Conservation (phyloP, 2,797 vertebrate genomes). For the Rhadinocentrus ornatus region DNA sequence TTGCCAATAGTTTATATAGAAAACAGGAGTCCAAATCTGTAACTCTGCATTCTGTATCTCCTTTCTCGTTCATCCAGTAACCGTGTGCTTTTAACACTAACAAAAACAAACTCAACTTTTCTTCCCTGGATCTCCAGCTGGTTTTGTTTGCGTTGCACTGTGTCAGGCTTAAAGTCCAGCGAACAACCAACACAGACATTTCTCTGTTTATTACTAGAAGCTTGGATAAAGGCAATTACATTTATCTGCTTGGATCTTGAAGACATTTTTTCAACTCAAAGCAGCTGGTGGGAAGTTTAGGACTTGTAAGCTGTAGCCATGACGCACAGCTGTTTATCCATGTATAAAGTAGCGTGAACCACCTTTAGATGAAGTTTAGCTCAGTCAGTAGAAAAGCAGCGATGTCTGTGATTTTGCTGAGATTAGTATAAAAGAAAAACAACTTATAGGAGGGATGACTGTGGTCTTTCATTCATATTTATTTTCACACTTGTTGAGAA, state of each 20-base stretch:
- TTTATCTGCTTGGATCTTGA: not conserved
- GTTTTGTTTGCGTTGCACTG: not conserved
- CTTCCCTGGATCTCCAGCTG: not conserved
- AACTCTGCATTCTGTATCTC: no score
- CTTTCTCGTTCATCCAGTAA: no score
- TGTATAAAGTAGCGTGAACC: not conserved
- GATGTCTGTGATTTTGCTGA: conserved; percentile 1
- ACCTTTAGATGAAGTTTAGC: not conserved
- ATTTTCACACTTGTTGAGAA: conserved; percentile 17
- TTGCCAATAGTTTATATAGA: not conserved
- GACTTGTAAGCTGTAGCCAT: not conserved
- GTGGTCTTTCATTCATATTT: not conserved
- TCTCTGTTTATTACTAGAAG: not conserved
- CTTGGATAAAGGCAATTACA: not conserved
- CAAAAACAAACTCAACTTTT: not conserved
- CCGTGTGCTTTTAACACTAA: not conserved
- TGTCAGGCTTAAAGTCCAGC: not conserved
- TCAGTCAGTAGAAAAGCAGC: not conserved
- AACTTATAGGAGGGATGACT: not conserved
- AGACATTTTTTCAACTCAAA: not conserved
- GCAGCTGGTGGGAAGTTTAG: not conserved
- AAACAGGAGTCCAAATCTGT: not conserved
- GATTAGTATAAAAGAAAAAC: not conserved
- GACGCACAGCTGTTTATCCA: not conserved
- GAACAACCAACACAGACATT: not conserved